Base-by-base conservation (phyloP, 2,113 vertebrate species). In the Indri indri region DNA sequence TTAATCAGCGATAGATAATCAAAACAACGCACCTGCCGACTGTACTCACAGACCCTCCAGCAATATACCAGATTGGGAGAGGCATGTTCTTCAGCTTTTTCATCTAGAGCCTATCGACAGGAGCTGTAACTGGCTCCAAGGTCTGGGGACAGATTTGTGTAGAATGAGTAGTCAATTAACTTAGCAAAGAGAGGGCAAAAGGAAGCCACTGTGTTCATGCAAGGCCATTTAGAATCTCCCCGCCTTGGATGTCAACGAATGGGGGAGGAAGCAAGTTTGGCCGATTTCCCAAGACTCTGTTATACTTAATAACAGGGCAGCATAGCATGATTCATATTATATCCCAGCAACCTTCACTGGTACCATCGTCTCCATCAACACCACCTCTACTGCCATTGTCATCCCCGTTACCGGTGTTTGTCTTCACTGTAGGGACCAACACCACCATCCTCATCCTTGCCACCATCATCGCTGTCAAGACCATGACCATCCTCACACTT, bases 371-470 rank as follows among this genome's bases (percentile, higher is more conserved):
- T 16, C 45, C 52, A 40, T 3, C 45, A 27, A 8, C 30, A 3
- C 34, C 32, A 4, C 5, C 52, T 76, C 27, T 5, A 2, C 0
- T 0, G 34, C 40, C 70, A 50, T 0, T 0, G 23, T 12, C 40
- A 6, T 8, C 8, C 2, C 40, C 3, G 9, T 8, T 1, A 10
- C n/a, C 32, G 13, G 30, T 1, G 6, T 13, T 54, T 34, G 23
- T 20, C 71, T 40, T 91, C 77, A 10, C 1, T 0, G 8, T 7
- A 13, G 20, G 50, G 12, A 20, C n/a, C 27, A 52, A 27, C 37
- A 34, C 37, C 70, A 1, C 30, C 65, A 47, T 20, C 50, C 12
- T 22, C 16, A 16, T 34, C 45, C 34, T 10, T 4, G 22, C 40
- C n/a, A 2, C 45, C 52, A n/a, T 16, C 16, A 2, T 80, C 71